Evolutionary conservation across 2,888 invertebrate species (phyloP).

Genomic region (Pelosia muscerda): DNA sequence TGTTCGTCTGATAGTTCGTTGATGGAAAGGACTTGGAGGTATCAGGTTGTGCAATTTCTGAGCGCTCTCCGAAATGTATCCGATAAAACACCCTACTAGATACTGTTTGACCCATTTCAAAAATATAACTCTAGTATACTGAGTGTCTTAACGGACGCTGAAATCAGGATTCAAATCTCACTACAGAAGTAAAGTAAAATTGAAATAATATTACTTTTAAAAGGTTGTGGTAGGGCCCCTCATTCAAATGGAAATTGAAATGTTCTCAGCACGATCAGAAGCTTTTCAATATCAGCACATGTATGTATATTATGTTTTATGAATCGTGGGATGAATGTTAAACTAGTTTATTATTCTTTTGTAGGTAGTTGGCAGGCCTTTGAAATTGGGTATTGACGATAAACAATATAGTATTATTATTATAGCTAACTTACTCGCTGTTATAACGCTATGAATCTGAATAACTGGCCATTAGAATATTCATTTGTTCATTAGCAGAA

Average conservation of each 20-base stretch:
- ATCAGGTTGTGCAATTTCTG: too few species aligned
- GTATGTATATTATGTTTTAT: slow-evolving; percentile 27
- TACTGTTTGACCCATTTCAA: too few species aligned
- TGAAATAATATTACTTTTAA: too few species aligned
- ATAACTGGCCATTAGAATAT: not conserved
- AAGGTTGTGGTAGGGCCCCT: too few species aligned
- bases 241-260: slow-evolving; percentile 57
- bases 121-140: too few species aligned
- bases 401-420: not conserved
- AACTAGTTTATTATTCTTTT: slow-evolving; percentile 14
- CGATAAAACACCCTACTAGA: too few species aligned
- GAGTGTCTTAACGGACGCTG: too few species aligned
- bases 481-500: not conserved
- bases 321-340: slow-evolving; percentile 31
- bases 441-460: not conserved
- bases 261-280: slow-evolving; percentile 43
- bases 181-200: too few species aligned
- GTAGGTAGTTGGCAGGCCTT: not conserved
- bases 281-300: slow-evolving; percentile 45
- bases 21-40: too few species aligned
- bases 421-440: not conserved
- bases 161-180: too few species aligned
- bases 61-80: too few species aligned
- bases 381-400: not conserved
- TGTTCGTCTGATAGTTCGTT: too few species aligned